phyloP scores from a whole-genome alignment of 2,113 vertebrate genomes.

The Brachypteracias leptosomus region DNA sequence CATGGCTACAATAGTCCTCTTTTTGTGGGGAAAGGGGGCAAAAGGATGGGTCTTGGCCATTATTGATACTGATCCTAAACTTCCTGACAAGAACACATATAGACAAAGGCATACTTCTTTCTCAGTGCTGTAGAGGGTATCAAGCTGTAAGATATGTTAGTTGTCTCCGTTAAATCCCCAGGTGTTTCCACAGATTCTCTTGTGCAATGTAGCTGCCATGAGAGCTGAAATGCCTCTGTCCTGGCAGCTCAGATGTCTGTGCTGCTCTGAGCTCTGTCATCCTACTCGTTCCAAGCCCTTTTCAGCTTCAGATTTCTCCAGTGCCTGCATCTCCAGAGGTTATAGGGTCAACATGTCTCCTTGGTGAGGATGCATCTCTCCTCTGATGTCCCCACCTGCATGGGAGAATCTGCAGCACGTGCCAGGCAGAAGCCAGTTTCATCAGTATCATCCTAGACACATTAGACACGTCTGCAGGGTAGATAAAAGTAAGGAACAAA shows the following conservation, averaged over 20 bases:
- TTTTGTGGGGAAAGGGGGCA: not conserved
- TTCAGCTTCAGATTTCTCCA: not conserved
- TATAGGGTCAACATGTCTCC: not conserved
- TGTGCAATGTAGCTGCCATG: not conserved
- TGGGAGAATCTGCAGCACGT: rapidly evolving
- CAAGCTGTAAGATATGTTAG: not conserved
- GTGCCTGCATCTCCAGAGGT: not conserved
- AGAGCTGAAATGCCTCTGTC: not conserved
- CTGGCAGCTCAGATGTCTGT: not conserved
- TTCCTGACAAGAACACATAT: not conserved
- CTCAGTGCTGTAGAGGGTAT: not conserved
- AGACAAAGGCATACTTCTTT: not conserved
- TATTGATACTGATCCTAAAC: not conserved
- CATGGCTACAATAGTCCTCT: not conserved
- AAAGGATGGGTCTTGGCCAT: not conserved
- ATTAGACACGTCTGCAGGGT: not conserved
- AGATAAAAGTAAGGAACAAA: not conserved
- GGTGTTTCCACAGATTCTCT: not conserved
- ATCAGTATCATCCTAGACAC: not conserved
- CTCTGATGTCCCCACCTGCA: not conserved
- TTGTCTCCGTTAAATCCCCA: not conserved
- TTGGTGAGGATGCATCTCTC: rapidly evolving
- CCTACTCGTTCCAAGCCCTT: not conserved
- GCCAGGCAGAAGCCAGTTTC: not conserved
- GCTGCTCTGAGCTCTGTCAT: not conserved